Evolutionary conservation across 1,140 invertebrate species (phyloP), one percentile per base, ranked within the genome.

Genomic region (Eumeta japonica): DNA sequence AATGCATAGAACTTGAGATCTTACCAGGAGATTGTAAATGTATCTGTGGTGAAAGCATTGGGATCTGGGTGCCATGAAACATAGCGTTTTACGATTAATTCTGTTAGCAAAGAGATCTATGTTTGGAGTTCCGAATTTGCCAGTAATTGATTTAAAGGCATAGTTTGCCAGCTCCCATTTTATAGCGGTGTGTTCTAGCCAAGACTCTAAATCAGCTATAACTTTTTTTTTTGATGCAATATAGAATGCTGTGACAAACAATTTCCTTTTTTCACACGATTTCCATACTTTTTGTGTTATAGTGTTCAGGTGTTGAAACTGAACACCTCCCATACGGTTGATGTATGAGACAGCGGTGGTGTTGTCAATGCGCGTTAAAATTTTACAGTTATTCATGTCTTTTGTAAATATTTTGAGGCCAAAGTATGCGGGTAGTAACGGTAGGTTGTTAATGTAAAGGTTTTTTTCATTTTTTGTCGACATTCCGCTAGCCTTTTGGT

Each of bases 301-400:
- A 11, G 14, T 11, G 11, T 33, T 33, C 11, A 33, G 14, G 31
- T 33, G 31, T 16, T 12, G 13, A 11, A 16, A 33, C 16, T 33
- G 31, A 7, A 33, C 14, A 13, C 29, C 29, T 31, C 29, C 29
- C 29, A 31, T 31, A 15, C 18, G 12, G n/a, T 39, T 32, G 14
- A 39, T 16, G 16, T 39, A 39, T 1, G 37, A 32, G 4, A 39
- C 28, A 11, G 38, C 38, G 5, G 38, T 39, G 3, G 38, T 33
- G 13, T 39, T 39, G 20, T 33, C 38, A 12, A 31, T 31, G 2
- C 29, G 10, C n/a, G 16, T 3, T 15, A 31, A 31, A 9, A 31
- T 13, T 31, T 31, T 11, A 31, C 29, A 31, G 15, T 39, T 16
- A 24, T 11, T 29, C 3, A 28, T 4, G n/a, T 31, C 29, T 13